Base-by-base conservation (phyloP, 2,888 invertebrate genomes). In the Magallana nippona region DNA sequence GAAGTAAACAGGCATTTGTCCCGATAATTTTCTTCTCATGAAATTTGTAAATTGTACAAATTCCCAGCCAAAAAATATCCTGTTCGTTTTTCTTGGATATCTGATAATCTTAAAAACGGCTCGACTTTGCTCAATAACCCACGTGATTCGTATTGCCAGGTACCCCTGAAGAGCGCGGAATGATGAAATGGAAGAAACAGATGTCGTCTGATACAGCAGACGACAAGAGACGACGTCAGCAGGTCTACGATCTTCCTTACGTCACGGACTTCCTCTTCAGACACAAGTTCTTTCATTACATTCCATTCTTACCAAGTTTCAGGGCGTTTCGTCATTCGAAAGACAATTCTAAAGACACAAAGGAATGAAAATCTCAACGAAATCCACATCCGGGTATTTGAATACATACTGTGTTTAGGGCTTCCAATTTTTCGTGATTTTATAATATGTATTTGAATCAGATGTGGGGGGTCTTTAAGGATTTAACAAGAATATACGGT, bases 281-380 rank as follows among this genome's bases (percentile, higher is more conserved):
- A 82, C 57, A 82, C 19, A 83, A 80, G 19, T 62, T 78, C 55
- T 85, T 83, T 60, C 27, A 71, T n/a, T 85, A 79, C 44, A 79
- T 82, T 10, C 85, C 85, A 44, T 85, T 84, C 55, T 22, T 83
- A 44, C 83, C 85, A 55, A 82, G 83, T 44, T 85, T 85, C 56
- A 79, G 71, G 77, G 79, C 57, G 22, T 15, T 22, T 22, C 13
- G 56, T 56, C 22, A 71, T 81, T 63, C 8, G 22, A 81, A 27
- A 81, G 55, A 13, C 58, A 63, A 22, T 63, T 19, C 19, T n/a
- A 81, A 81, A n/a, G 71, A 71, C 11, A 3, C 15, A 10, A 71
- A 27, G 32, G 13, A 71, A 71, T 71, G 27, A 71, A 17, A 44
- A 44, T 44, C 44, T 44, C 44, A 44, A 44, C 44, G 8, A 44